Conservation (phyloP, 2,797 vertebrate genomes). For the Adrianichthys oophorus region DNA sequence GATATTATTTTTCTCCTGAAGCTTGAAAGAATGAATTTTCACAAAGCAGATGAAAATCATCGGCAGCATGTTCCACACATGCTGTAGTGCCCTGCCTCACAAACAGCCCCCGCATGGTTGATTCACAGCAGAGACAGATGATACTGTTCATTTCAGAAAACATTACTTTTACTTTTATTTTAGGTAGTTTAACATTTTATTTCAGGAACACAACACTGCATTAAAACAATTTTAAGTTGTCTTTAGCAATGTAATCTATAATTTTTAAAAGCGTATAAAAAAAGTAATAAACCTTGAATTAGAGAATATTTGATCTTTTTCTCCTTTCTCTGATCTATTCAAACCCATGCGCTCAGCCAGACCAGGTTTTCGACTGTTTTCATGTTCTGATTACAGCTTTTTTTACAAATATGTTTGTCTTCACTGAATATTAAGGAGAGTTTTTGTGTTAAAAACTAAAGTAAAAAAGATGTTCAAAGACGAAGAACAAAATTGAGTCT, state of each 20-base stretch:
- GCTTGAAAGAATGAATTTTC: no score
- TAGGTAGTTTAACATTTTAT: neutral
- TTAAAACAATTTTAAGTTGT: neutral
- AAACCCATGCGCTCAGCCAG: no score
- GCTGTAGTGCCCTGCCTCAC: neutral
- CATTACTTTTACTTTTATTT: neutral
- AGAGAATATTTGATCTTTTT: neutral
- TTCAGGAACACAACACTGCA: neutral
- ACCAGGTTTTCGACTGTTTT: no score
- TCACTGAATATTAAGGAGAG: no score
- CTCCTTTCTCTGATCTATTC: no score
- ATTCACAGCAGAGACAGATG: neutral
- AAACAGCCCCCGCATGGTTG: neutral
- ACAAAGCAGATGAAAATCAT: neutral
- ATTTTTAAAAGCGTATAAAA: neutral
- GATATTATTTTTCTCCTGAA: no score
- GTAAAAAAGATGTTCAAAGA: no score
- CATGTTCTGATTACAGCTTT: no score
- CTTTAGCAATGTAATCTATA: no score
- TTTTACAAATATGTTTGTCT: no score
- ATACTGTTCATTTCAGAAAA: neutral
- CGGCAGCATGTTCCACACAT: neutral
- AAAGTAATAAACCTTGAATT: neutral
- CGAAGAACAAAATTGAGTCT: no score
- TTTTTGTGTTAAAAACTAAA: no score